phyloP scores from a whole-genome alignment of 2,113 vertebrate genomes.

The Epinephelus lanceolatus region DNA sequence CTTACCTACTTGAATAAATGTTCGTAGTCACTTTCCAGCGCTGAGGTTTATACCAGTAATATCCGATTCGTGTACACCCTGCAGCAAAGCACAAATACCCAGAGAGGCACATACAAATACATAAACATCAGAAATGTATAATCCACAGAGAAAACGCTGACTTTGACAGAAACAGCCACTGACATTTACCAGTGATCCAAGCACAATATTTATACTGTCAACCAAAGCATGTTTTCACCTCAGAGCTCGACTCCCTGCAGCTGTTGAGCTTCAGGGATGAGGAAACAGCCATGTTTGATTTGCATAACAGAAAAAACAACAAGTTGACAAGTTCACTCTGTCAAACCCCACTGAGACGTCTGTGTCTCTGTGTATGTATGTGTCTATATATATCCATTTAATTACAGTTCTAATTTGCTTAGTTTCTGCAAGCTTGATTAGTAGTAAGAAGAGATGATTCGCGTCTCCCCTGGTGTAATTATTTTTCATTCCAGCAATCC shows the following conservation, averaged over 20 bases:
- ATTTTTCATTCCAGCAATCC: not conserved
- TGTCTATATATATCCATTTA: not conserved
- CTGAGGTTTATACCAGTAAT: not conserved
- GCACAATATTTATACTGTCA: conserved; percentile 73
- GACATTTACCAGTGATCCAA: conserved; percentile 53
- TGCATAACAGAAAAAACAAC: conserved; percentile 18
- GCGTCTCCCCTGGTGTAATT: not conserved
- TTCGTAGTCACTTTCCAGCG: not conserved
- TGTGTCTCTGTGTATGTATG: not conserved
- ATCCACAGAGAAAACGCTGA: conserved; percentile 8
- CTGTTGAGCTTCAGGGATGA: conserved; percentile 34
- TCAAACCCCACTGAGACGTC: not conserved
- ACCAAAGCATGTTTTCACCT: conserved; percentile 62
- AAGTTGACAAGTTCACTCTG: not conserved
- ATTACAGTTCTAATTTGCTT: not conserved
- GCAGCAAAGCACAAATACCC: not conserved
- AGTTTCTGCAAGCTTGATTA: not conserved
- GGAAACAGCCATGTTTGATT: conserved; percentile 7
- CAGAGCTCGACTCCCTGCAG: conserved; percentile 37
- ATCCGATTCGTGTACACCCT: not conserved
- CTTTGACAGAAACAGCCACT: conserved; percentile 13
- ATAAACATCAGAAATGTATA: conserved; percentile 9
- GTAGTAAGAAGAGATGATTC: not conserved
- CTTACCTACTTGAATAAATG: not conserved
- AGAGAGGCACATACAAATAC: not conserved